These are phyloP conservation scores for Sterna hirundo DNA, from an alignment of 2,113 vertebrate species.

Conservation along the genomic window DNA sequence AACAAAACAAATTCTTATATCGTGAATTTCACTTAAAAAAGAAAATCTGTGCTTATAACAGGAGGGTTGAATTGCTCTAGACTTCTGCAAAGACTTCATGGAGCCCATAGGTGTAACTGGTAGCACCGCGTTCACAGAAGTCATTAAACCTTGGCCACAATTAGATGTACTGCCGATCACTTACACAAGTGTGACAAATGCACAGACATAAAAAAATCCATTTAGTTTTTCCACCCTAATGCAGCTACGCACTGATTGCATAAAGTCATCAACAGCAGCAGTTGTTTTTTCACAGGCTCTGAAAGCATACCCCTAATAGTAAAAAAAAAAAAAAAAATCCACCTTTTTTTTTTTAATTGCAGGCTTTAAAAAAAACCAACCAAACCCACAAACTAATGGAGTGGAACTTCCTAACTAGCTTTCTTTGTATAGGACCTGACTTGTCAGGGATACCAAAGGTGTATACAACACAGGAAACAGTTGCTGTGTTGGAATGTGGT, in stretches of 20 bases:
- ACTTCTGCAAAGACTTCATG: neutral
- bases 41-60: neutral
- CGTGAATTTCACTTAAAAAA: neutral
- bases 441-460: fast-evolving
- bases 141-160: neutral
- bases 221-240: neutral
- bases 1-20: neutral
- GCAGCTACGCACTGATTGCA: neutral
- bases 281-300: neutral
- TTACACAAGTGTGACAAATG: neutral
- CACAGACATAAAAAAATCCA: neutral
- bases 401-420: neutral
- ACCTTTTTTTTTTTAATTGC: neutral
- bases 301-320: neutral
- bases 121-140: neutral
- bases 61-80: neutral
- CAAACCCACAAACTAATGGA: neutral
- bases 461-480: neutral
- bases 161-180: neutral
- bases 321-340: neutral
- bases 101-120: neutral
- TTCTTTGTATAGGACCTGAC: neutral
- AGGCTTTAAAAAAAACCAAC: neutral
- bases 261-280: neutral
- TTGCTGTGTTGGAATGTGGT: neutral